Base-by-base conservation (phyloP, 2,888 invertebrate species). In the Drosophila subquinaria region DNA sequence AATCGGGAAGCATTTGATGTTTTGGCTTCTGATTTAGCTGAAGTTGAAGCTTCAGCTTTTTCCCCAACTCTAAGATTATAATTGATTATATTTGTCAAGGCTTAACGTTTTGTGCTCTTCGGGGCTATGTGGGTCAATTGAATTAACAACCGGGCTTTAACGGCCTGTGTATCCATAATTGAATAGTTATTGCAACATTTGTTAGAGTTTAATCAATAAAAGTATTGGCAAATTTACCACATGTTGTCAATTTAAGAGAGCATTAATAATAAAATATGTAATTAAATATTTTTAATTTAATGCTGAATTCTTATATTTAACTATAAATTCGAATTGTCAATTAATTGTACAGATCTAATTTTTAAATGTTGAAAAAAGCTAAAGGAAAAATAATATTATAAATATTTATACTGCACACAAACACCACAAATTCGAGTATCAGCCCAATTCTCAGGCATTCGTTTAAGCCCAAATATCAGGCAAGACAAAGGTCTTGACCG, bases 401-500 rank as follows among this genome's bases (percentile, higher is more conserved):
- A 36, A 13, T 36, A 36, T 36, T 35, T 13, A 47, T 45, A 20
- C 27, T 47, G 30, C 30, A 33, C 30, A 42, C 17, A 42, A 13
- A 30, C 40, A 53, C n/a, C 3, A n/a, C 11, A 17, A 23, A 27
- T 1, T 27, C 30, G 30, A 30, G 30, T 38, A 9, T 51, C 33
- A 61, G 48, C 43, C 59, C 60, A 56, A 42, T 36, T 64, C 47
- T 35, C 65, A 70, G 52, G 6, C 60, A 51, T 43, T 48, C 15
- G 11, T 40, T 45, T 48, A 60, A 52, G 57, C 45, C n/a, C 50
- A 51, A 51, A 68, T 66, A 36, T 42, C 80, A 69, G 61, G 1
- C 23, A 55, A 42, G 30, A 40, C 62, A 68, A 81, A 84, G 81
- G 82, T 76, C 74, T 69, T 69, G 80, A 82, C 82, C 80, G 50